Conservation (phyloP, 2,797 vertebrate species). For the Coccyzus lansbergi region DNA sequence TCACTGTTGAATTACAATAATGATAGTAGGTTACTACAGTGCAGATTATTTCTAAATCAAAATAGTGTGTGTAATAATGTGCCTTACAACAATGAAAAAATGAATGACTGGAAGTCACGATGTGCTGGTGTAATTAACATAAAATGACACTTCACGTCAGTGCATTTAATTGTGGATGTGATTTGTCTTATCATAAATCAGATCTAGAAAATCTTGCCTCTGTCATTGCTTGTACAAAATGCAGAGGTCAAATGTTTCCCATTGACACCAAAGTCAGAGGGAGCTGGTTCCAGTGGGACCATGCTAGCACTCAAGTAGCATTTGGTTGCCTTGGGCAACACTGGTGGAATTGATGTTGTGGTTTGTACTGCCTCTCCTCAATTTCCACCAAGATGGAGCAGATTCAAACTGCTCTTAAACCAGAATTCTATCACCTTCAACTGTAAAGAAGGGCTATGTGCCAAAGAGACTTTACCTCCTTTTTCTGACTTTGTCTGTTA, state of each 20-base stretch:
- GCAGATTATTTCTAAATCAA: background rate
- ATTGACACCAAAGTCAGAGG: background rate
- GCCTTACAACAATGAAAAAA: background rate
- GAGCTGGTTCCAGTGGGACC: background rate
- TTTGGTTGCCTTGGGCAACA: background rate
- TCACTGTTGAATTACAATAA: background rate
- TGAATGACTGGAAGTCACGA: background rate
- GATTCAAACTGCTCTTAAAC: background rate
- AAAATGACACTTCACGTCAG: background rate
- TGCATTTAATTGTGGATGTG: background rate
- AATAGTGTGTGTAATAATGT: background rate
- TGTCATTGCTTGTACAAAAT: background rate
- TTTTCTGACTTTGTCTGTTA: background rate
- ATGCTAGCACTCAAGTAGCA: background rate
- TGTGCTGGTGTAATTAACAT: background rate
- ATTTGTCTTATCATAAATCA: background rate
- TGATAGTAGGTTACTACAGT: background rate
- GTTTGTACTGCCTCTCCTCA: background rate
- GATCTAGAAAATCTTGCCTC: background rate
- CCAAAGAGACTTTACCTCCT: background rate
- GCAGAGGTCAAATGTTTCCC: background rate
- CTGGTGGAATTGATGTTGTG: background rate
- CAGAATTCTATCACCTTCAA: background rate
- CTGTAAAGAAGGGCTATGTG: fast-evolving
- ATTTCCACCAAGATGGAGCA: background rate